phyloP scores from a whole-genome alignment of 2,888 invertebrate species.

The Lycocerus yunnanus region DNA sequence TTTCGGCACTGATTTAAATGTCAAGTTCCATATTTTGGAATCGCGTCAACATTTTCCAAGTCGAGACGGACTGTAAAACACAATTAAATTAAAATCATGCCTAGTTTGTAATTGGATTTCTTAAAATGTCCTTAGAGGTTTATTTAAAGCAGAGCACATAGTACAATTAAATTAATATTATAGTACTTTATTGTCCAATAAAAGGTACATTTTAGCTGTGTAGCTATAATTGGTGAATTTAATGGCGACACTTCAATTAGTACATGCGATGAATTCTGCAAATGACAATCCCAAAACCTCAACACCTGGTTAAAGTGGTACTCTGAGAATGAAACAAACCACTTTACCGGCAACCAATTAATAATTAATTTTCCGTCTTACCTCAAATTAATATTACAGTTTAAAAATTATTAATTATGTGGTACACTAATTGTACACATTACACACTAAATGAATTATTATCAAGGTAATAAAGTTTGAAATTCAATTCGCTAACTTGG shows the following conservation, averaged over 20 bases:
- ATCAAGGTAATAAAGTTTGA: not conserved
- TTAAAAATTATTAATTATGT: not conserved
- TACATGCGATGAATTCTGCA: conserved; percentile 7
- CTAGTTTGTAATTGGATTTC: not conserved
- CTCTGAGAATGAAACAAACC: not conserved
- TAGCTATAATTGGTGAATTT: not conserved
- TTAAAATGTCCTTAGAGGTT: not conserved
- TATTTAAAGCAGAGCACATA: not conserved
- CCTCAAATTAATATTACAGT: not conserved
- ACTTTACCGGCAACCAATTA: not conserved
- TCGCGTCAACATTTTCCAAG: not conserved
- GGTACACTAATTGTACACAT: not conserved
- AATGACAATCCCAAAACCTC: conserved; percentile 27
- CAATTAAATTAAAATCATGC: not conserved
- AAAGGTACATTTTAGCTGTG: not conserved
- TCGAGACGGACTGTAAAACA: not conserved
- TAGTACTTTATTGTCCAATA: not conserved
- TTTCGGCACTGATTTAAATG: too few species aligned
- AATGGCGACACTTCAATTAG: not conserved
- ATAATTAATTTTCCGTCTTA: not conserved
- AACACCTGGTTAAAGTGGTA: conserved; percentile 15
- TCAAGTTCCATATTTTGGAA: not conserved
- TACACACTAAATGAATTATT: not conserved
- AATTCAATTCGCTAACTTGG: not conserved
- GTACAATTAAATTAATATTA: not conserved